A percentile compares a stretch with the other conserved stretches of the same genome.
Conservation (phyloP, 2,113 vertebrate genomes). For the Melanocharis versteri region DNA sequence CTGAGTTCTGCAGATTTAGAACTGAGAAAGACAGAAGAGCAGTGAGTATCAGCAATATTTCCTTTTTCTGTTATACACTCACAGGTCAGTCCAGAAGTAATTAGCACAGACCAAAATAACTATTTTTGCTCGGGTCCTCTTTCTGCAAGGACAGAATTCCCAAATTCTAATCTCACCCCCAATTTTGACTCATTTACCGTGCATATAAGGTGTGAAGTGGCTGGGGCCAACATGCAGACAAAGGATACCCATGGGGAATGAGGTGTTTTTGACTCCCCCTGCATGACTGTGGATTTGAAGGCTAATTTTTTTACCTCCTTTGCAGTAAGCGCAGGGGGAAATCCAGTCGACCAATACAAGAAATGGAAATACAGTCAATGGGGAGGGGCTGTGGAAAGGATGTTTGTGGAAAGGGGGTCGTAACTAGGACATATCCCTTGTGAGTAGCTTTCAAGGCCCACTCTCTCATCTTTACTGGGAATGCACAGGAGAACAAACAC, state of each 20-base stretch:
- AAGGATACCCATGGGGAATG: background rate
- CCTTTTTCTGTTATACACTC: background rate
- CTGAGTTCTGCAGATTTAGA: background rate
- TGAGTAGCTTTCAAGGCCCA: background rate
- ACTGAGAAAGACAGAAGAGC: background rate
- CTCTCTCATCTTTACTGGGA: background rate
- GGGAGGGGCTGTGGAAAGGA: background rate
- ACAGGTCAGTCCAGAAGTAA: background rate
- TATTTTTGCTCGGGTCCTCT: background rate
- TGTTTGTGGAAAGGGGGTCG: background rate
- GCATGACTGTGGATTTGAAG: constrained; percentile 11
- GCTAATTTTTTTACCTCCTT: background rate
- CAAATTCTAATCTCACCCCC: background rate
- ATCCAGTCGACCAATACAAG: background rate
- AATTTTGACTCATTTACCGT: background rate
- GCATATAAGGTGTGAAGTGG: background rate
- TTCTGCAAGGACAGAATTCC: background rate
- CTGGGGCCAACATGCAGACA: background rate
- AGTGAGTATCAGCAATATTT: background rate
- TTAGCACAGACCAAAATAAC: background rate
- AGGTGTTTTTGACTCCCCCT: background rate
- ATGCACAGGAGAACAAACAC: background rate
- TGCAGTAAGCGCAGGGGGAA: background rate
- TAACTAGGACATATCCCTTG: background rate
- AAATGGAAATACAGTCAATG: background rate